phyloP scores from a whole-genome alignment of 2,797 vertebrate species.

The Chiropotes sagulatus region DNA sequence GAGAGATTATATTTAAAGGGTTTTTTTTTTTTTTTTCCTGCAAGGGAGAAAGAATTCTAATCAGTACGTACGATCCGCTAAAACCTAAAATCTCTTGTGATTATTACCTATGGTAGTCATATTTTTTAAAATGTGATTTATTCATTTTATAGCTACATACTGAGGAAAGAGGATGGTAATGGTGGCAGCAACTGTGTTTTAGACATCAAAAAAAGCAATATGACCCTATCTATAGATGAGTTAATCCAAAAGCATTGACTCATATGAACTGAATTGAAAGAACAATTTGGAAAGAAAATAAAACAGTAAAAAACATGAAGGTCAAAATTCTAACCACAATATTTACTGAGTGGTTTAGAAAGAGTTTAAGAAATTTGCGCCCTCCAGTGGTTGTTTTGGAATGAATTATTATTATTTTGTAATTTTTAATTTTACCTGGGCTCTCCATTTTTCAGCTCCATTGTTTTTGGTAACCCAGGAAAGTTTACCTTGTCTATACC shows the following conservation, averaged over 20 bases:
- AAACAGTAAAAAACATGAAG: not conserved
- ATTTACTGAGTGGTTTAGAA: not conserved
- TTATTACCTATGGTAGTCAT: not conserved
- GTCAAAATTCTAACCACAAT: not conserved
- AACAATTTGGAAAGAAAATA: not conserved
- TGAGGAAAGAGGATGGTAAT: not conserved
- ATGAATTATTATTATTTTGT: not conserved
- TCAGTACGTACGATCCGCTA: not conserved
- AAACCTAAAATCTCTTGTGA: not conserved
- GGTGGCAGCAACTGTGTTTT: not conserved
- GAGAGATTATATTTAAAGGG: not conserved
- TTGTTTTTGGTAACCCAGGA: not conserved
- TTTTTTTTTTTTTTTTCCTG: not conserved
- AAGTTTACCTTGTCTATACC: not conserved
- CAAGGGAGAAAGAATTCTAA: not conserved
- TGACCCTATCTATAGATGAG: not conserved
- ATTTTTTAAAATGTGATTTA: not conserved
- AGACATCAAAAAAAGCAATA: not conserved
- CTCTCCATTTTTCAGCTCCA: not conserved
- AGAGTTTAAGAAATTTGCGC: constrained; percentile 33
- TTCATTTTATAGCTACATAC: not conserved
- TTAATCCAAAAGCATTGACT: constrained; percentile 32
- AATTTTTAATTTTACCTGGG: not conserved
- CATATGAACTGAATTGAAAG: not conserved
- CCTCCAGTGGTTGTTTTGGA: constrained; percentile 27